Evolutionary conservation across 2,888 invertebrate genomes (phyloP), one percentile per base, ranked within the genome.

Genomic region (Ophraella communa): DNA sequence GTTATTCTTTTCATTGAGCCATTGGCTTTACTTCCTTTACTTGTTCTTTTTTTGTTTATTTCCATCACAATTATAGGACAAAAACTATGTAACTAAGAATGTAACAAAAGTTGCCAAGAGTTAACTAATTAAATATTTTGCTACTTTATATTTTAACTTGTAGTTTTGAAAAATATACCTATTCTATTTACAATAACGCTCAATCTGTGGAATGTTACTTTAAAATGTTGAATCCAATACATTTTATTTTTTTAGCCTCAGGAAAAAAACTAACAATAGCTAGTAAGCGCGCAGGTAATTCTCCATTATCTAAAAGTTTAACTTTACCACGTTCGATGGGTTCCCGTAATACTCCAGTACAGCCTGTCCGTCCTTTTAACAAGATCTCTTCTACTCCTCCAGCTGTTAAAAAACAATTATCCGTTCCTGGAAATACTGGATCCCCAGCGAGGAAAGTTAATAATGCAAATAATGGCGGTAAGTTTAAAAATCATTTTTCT

Each of bases 281-380:
- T n/a, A 88, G 89, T 14, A 89, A 91, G 71, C 86, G 92, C 54
- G 83, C 86, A 35, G 84, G 87, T 2, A 88, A 90, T 66, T 84
- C 87, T 1, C 85, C 86, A 4, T 85, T 90, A 67, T 91, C 91
- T 80, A 94, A 94, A 83, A 93, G 93, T 53, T 93, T 93, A 83
- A 95, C 94, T 2, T 83, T 95, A 68, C 95, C 95, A 0, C 85
- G 94, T 58, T 94, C 92, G 61, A 91, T 94, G 88, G 94, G 94
- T 47, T 87, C 87, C 4, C 81, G 85, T 62, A 80, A 82, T 17
- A 80, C 84, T 14, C 84, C 85, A 7, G 79, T 82, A 5, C 82
- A 82, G 70, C 81, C 82, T 20, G 82, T 77, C 81, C 87, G 77
- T 70, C 88, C 84, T 81, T 85, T 87, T 54, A 84, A 85, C 63